These are phyloP conservation scores for Netelia virgata DNA, from an alignment of 2,888 invertebrate species.

Conservation along the genomic window DNA sequence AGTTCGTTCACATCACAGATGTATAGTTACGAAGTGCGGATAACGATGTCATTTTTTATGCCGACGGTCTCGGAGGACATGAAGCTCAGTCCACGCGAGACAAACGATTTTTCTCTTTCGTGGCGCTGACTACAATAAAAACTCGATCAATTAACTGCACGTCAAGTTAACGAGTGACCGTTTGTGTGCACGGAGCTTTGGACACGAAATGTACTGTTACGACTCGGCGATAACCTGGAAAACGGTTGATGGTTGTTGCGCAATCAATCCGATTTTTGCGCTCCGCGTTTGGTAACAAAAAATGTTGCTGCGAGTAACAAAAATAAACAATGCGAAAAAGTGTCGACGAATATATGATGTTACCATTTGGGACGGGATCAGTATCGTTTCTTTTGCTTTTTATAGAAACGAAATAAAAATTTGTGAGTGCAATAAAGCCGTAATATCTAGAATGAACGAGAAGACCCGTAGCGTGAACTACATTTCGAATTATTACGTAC, in stretches of 20 bases:
- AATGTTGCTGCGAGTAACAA: neutral
- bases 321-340: neutral
- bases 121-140: conserved; percentile 19
- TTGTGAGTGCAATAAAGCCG: neutral
- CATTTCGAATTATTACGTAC: neutral
- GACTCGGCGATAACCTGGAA: neutral
- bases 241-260: conserved; percentile 8
- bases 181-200: neutral
- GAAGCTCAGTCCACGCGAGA: neutral
- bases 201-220: conserved; percentile 6
- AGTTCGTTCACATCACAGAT: neutral
- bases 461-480: neutral
- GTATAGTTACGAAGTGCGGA: neutral
- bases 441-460: neutral
- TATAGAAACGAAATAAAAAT: neutral
- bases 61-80: neutral
- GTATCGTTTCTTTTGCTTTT: neutral
- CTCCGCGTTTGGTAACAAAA: neutral
- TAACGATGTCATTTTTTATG: neutral
- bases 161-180: conserved; percentile 41
- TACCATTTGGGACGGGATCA: neutral
- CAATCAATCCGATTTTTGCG: conserved; percentile 1
- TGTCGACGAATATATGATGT: neutral
- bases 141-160: conserved; percentile 47
- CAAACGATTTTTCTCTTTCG: conserved; percentile 9